These are phyloP conservation scores for Lepidotrigona ventralis DNA, from an alignment of 1,140 invertebrate species.

Conservation along the genomic window DNA sequence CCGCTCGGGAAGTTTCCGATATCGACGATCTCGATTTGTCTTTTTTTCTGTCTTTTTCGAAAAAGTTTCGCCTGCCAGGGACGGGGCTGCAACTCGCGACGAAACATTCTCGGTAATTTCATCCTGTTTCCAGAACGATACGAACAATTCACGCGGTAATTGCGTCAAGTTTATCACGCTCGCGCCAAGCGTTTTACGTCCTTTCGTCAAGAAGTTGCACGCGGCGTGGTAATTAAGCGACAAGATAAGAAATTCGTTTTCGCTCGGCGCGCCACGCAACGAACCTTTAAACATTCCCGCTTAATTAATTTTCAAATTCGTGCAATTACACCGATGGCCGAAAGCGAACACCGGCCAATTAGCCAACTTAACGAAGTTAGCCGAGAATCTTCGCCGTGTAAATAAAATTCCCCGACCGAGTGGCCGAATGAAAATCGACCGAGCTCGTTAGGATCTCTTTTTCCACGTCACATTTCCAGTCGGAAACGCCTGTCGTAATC, in stretches of 20 bases:
- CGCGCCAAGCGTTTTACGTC: slow-evolving; percentile 2
- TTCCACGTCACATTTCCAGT: not conserved
- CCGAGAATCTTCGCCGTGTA: not conserved
- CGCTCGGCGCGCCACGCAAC: not conserved
- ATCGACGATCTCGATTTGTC: too few species aligned
- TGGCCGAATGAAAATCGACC: not conserved
- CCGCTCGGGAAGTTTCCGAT: too few species aligned
- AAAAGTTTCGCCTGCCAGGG: not conserved
- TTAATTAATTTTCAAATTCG: slow-evolving; percentile 29
- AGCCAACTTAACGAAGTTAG: not conserved
- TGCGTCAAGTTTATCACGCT: slow-evolving; percentile 23
- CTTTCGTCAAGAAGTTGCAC: slow-evolving; percentile 26
- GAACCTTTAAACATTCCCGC: slow-evolving; percentile 1
- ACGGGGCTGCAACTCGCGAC: not conserved
- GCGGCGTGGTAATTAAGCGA: slow-evolving; percentile 28
- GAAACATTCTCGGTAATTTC: slow-evolving; percentile 34
- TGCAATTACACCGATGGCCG: slow-evolving; percentile 12
- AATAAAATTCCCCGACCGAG: not conserved
- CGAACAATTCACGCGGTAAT: slow-evolving; percentile 50
- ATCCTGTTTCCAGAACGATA: slow-evolving; percentile 10
- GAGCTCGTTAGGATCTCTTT: not conserved
- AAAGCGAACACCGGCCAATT: not conserved
- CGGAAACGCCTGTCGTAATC: not conserved
- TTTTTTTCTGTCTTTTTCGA: not conserved
- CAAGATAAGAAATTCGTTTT: slow-evolving; percentile 34